These are phyloP conservation scores for Castor canadensis DNA, from an alignment of 2,113 vertebrate species.

Conservation along the genomic window DNA sequence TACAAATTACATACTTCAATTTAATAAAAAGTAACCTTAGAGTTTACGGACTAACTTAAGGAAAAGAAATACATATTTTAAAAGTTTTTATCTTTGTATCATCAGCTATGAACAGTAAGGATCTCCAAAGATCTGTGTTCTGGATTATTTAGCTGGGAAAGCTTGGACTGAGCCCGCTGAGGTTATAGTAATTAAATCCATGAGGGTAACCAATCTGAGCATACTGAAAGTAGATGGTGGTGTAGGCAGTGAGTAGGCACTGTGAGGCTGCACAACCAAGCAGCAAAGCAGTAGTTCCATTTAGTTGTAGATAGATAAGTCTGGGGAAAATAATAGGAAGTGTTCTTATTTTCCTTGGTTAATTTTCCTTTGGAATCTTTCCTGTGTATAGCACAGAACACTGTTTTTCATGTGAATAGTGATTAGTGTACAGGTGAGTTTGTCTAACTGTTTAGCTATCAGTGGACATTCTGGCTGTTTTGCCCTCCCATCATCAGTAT, in stretches of 20 bases:
- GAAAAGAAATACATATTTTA: not conserved
- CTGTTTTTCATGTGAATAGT: not conserved
- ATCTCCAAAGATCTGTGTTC: not conserved
- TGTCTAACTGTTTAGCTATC: not conserved
- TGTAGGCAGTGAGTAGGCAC: accelerated
- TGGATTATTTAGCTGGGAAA: not conserved
- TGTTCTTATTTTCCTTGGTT: not conserved
- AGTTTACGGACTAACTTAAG: not conserved
- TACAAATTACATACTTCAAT: not conserved
- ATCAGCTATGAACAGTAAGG: not conserved
- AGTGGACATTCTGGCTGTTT: accelerated
- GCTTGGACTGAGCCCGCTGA: not conserved
- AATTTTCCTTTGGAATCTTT: not conserved
- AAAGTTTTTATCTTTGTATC: not conserved
- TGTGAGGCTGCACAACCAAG: not conserved
- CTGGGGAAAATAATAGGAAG: not conserved
- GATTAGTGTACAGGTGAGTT: not conserved
- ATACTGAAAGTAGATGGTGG: not conserved
- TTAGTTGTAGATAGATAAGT: not conserved
- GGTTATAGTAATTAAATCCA: not conserved
- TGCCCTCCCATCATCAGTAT: too few species aligned
- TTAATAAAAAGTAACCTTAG: not conserved
- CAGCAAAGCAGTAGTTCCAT: not conserved
- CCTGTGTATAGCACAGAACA: not conserved
- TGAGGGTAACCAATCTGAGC: not conserved